Percentiles rank a stretch among this genome's conserved stretches.
Conservation (phyloP, 2,797 vertebrate genomes). For the Lagothrix lagotricha region DNA sequence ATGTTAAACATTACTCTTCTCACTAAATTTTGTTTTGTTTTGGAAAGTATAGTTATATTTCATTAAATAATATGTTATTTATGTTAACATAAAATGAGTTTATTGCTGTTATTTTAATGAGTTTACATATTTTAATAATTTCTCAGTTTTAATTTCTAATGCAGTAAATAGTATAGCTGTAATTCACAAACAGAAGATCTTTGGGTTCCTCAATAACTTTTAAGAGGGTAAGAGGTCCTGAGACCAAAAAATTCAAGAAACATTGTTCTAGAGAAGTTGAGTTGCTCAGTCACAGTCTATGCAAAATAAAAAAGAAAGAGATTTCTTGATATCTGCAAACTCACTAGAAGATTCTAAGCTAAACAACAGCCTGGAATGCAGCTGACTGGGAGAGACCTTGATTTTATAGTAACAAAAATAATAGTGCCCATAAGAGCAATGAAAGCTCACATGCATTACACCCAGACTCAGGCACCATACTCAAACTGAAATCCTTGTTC, state of each 20-base stretch:
- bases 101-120: not conserved
- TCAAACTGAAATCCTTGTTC: not conserved
- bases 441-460: not conserved
- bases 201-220: not conserved
- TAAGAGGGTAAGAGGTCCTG: not conserved
- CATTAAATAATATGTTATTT: constrained; percentile 23
- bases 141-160: constrained; percentile 43
- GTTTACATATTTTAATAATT: constrained; percentile 12
- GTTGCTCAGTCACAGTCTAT: not conserved
- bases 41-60: not conserved
- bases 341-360: not conserved
- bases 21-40: constrained; percentile 35
- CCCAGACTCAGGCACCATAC: not conserved
- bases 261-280: not conserved
- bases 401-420: not conserved
- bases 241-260: not conserved
- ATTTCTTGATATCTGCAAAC: not conserved
- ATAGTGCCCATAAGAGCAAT: not conserved
- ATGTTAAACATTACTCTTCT: not conserved
- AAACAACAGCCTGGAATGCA: not conserved
- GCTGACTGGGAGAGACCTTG: not conserved
- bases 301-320: not conserved
- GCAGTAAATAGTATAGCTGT: not conserved
- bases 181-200: not conserved
- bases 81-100: constrained; percentile 25